Conservation (phyloP, 2,797 vertebrate species). For the Poeciliopsis infans region DNA sequence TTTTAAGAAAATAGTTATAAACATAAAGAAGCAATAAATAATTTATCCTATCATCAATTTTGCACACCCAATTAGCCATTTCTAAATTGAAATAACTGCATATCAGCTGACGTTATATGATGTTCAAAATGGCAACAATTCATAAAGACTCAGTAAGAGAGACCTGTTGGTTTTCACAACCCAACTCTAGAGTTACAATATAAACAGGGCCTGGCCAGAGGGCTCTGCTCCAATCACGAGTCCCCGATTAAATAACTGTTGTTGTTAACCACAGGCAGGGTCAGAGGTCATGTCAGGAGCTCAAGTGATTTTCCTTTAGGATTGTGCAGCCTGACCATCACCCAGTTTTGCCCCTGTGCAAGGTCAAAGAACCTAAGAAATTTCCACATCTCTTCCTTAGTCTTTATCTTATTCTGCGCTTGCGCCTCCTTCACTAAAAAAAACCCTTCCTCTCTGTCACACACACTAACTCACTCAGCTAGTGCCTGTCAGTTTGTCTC, state of each 20-base stretch:
- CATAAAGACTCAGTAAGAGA: constrained; percentile 17
- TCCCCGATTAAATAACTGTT: constrained; percentile 39
- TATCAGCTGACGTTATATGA: constrained; percentile 8
- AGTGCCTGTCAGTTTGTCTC: constrained; percentile 39
- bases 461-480: constrained; percentile 8
- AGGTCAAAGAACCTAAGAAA: constrained; percentile 6
- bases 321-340: background rate
- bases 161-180: constrained; percentile 13
- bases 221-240: constrained; percentile 2
- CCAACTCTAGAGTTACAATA: constrained; percentile 3
- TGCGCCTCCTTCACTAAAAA: background rate
- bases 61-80: background rate
- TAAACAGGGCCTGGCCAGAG: constrained; percentile 30
- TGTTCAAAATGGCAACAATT: constrained; percentile 8
- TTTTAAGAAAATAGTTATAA: background rate
- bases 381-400: background rate
- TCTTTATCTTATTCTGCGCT: constrained; percentile 7
- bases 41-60: background rate
- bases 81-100: background rate
- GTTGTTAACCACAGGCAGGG: constrained; percentile 49
- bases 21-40: background rate
- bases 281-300: constrained; percentile 55
- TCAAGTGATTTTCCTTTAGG: constrained; percentile 29
- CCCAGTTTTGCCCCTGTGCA: background rate
- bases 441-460: background rate